These are phyloP conservation scores for Branchinecta lindahli DNA, from an alignment of 1,140 invertebrate species.

Conservation along the genomic window DNA sequence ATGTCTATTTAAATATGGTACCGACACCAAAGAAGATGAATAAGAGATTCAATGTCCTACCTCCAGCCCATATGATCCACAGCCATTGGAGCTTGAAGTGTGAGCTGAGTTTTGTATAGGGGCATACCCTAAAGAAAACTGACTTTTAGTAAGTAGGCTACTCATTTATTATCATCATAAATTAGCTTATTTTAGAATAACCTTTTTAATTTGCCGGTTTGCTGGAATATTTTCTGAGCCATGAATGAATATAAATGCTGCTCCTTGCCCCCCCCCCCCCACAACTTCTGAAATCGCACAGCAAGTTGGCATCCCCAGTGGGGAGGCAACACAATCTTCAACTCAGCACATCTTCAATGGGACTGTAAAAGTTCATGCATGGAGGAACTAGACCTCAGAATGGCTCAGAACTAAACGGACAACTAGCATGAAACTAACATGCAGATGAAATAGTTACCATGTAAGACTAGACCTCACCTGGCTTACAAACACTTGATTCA, in stretches of 20 bases:
- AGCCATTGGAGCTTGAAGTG: constrained; percentile 55
- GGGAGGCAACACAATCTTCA: neutral
- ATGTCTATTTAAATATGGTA: too few species aligned
- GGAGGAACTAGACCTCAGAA: constrained; percentile 14
- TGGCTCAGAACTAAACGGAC: constrained; percentile 3
- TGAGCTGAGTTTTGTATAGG: constrained; percentile 44
- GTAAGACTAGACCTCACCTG: constrained; percentile 34
- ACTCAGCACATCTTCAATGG: neutral
- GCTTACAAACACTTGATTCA: constrained; percentile 48
- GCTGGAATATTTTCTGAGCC: neutral
- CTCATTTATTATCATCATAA: neutral
- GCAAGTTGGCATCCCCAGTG: neutral
- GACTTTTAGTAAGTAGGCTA: neutral
- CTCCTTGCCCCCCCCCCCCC: neutral
- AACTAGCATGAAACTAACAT: constrained; percentile 18
- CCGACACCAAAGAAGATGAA: neutral
- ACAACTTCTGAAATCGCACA: neutral
- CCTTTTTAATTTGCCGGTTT: constrained; percentile 14
- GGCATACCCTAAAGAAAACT: constrained; percentile 45
- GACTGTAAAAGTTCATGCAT: constrained; percentile 8
- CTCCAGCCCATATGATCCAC: constrained; percentile 49
- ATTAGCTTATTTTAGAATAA: constrained; percentile 9
- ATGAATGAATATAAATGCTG: neutral
- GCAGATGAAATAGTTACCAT: constrained; percentile 13
- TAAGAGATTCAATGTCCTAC: constrained; percentile 23